These are phyloP conservation scores for Alexandromys fortis DNA, from an alignment of 2,113 vertebrate species.

Conservation along the genomic window DNA sequence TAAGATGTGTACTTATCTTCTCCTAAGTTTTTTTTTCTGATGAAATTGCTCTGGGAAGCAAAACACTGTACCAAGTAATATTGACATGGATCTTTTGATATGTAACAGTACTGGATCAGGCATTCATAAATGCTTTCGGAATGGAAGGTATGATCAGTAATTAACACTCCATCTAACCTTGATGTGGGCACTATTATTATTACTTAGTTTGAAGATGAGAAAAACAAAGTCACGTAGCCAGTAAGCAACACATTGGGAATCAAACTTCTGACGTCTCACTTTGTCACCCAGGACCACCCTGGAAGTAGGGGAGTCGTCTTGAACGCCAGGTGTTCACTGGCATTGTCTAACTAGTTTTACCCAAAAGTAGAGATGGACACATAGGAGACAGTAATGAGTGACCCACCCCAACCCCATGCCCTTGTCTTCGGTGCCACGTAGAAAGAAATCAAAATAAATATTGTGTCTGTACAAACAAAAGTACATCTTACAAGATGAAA, in stretches of 20 bases:
- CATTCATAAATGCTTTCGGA: background rate
- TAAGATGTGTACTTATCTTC: background rate
- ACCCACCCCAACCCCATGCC: background rate
- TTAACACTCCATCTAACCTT: background rate
- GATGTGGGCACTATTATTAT: background rate
- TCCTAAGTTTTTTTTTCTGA: background rate
- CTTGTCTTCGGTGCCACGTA: background rate
- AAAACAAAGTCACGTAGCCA: background rate
- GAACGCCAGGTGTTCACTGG: background rate
- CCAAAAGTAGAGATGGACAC: background rate
- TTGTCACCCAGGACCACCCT: background rate
- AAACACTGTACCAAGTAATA: background rate
- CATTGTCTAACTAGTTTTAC: background rate
- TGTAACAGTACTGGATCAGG: too few relatives aligned
- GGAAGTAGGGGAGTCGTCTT: background rate
- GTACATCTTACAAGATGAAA: background rate
- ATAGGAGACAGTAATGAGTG: background rate
- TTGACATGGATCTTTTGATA: background rate
- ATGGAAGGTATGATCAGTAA: background rate
- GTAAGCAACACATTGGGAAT: background rate
- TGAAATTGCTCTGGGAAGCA: background rate
- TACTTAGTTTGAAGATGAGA: background rate
- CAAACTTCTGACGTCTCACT: background rate
- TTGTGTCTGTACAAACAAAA: background rate
- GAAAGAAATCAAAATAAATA: background rate